phyloP scores from a whole-genome alignment of 2,113 vertebrate species.

The Melospiza melodia region DNA sequence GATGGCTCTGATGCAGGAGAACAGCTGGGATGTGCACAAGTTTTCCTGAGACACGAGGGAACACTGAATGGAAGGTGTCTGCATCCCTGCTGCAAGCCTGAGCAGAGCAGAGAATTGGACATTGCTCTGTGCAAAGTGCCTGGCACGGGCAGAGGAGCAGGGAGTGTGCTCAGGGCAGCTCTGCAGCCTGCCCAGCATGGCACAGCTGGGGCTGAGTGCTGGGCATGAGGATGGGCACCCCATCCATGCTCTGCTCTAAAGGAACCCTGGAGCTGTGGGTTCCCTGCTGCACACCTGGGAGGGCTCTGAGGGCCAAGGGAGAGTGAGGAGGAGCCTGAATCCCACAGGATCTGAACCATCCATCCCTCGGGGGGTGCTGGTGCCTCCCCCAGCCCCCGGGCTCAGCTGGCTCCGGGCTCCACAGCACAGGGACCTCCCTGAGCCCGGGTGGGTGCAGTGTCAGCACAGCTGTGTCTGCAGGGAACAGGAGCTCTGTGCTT shows the following conservation, averaged over 20 bases:
- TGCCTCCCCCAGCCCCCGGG: neutral
- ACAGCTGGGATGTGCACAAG: neutral
- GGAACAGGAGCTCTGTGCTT: neutral
- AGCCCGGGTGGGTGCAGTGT: neutral
- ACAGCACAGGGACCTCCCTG: neutral
- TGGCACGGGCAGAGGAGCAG: neutral
- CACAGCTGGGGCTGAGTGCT: rapidly evolving
- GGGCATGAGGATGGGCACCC: neutral
- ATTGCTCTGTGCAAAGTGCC: neutral
- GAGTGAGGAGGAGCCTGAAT: neutral
- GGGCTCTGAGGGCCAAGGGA: neutral
- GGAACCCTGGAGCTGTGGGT: rapidly evolving
- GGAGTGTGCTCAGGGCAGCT: neutral
- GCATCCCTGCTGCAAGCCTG: neutral
- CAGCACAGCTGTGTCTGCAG: neutral
- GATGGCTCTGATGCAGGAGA: rapidly evolving
- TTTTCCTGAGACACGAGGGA: neutral
- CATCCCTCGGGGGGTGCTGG: neutral
- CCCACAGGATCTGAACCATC: rapidly evolving
- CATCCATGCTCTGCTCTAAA: neutral
- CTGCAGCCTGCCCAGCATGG: rapidly evolving
- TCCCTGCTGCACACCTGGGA: neutral
- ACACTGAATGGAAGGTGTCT: neutral
- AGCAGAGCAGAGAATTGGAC: neutral
- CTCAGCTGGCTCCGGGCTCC: neutral